Base-by-base conservation (phyloP, 1,140 invertebrate species). In the Agrilus planipennis region DNA sequence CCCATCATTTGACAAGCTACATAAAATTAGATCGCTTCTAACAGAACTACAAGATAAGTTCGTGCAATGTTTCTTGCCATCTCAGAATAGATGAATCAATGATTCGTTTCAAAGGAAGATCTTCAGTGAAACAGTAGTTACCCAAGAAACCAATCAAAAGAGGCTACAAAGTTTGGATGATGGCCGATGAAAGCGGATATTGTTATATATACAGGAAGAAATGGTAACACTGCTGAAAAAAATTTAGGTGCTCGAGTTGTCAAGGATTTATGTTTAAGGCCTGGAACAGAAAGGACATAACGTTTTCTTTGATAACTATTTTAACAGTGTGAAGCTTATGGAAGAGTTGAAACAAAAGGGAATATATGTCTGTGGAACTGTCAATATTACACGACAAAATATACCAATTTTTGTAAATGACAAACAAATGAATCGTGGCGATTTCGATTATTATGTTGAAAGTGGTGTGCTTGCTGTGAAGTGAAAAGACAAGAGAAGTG, bases 1-100 rank as follows among this genome's bases (percentile, higher is more conserved):
- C 22, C 34, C 43, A 29, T 46, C 53, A 34, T 59, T 49, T 53
- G 58, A 63, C 50, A 61, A 62, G 52, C 43, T 63, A 10, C 60
- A 58, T 45, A 62, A 62, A 56, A 41, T 63, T 25, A 39, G 32
- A 10, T n/a, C 32, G 5, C 4, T 34, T 15, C 4, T 34, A 6
- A 20, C 15, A 17, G 39, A 20, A 41, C 20, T 41, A n/a, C n/a
- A n/a, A n/a, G n/a, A n/a, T n/a, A n/a, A n/a, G n/a, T n/a, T n/a
- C n/a, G n/a, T n/a, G n/a, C n/a, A n/a, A n/a, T n/a, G n/a, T n/a
- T n/a, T n/a, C n/a, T n/a, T n/a, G n/a, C n/a, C n/a, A n/a, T n/a
- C n/a, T n/a, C n/a, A n/a, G n/a, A n/a, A n/a, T n/a, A 9, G 23
- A 38, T 12, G 23, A 38, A 35, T 51, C 51, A 15, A 65, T 63